These are phyloP conservation scores for Ameiurus melas DNA, from an alignment of 2,113 vertebrate genomes.

Conservation along the genomic window DNA sequence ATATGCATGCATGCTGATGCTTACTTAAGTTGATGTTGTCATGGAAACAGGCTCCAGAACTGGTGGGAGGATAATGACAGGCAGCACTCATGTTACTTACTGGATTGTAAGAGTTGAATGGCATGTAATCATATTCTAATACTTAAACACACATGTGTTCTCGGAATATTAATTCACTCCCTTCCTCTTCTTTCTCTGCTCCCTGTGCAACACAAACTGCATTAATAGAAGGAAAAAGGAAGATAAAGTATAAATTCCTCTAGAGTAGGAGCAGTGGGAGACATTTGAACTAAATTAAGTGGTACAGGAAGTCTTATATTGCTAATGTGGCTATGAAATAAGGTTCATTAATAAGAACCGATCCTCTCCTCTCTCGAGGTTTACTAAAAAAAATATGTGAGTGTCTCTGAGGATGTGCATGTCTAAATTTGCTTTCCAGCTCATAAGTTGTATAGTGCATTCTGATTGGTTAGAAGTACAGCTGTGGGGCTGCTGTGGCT, in stretches of 20 bases:
- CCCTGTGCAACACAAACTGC: not conserved
- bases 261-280: not conserved
- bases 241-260: not conserved
- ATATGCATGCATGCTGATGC: not conserved
- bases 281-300: conserved; percentile 21
- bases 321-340: conserved; percentile 6
- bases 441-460: not conserved
- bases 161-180: not conserved
- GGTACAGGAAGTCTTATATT: not conserved
- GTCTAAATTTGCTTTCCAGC: not conserved
- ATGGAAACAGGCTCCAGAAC: conserved; percentile 18
- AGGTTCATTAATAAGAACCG: not conserved
- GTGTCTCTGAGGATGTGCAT: not conserved
- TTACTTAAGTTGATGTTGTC: conserved; percentile 10
- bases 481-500: no score
- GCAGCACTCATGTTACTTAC: conserved; percentile 21
- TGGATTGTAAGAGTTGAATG: not conserved
- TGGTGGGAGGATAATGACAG: conserved; percentile 10
- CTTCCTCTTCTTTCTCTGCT: not conserved
- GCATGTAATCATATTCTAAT: conserved; percentile 13
- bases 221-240: not conserved
- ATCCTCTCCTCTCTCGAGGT: no score
- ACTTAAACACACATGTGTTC: not conserved
- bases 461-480: not conserved
- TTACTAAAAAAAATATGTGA: not conserved